Conservation (phyloP, 2,888 invertebrate genomes). For the Torymus auratus region DNA sequence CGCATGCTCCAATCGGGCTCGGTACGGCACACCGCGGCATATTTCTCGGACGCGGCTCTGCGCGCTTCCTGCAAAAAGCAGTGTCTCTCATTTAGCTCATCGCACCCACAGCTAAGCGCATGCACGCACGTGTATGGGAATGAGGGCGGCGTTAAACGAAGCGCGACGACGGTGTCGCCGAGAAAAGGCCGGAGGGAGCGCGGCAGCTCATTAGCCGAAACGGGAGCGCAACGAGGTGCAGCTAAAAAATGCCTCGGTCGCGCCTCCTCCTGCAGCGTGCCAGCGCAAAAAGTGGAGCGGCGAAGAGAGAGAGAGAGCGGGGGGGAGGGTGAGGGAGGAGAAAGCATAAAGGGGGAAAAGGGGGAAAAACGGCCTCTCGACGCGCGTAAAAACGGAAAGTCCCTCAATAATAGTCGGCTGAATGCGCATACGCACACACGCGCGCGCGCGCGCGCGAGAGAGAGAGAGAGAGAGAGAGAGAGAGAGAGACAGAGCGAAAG, state of each 20-base stretch:
- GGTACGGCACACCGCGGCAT: no score
- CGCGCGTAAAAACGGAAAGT: slow-evolving; percentile 49
- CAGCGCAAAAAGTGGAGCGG: no score
- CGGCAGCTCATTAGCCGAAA: slow-evolving; percentile 47
- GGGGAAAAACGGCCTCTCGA: slow-evolving; percentile 17
- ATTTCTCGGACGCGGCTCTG: no score
- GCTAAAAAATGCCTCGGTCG: slow-evolving; percentile 12
- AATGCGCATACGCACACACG: slow-evolving; percentile 2
- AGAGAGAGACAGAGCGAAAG: no score
- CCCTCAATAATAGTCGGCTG: slow-evolving; percentile 46
- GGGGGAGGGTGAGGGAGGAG: not conserved
- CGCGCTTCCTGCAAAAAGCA: no score
- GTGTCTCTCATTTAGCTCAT: slow-evolving; percentile 1
- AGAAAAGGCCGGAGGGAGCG: not conserved
- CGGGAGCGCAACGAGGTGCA: slow-evolving; percentile 11
- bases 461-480: slow-evolving; percentile 23
- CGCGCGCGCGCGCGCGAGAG: slow-evolving; percentile 8
- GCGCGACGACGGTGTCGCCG: slow-evolving; percentile 7
- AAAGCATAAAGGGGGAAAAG: not conserved
- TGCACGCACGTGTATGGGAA: no score
- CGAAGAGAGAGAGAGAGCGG: not conserved
- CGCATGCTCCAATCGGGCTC: no score
- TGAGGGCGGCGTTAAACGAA: slow-evolving; percentile 1
- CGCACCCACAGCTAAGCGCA: no score
- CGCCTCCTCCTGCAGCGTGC: no score